Base-by-base conservation (phyloP, 2,888 invertebrate species). In the Tachina lurida region DNA sequence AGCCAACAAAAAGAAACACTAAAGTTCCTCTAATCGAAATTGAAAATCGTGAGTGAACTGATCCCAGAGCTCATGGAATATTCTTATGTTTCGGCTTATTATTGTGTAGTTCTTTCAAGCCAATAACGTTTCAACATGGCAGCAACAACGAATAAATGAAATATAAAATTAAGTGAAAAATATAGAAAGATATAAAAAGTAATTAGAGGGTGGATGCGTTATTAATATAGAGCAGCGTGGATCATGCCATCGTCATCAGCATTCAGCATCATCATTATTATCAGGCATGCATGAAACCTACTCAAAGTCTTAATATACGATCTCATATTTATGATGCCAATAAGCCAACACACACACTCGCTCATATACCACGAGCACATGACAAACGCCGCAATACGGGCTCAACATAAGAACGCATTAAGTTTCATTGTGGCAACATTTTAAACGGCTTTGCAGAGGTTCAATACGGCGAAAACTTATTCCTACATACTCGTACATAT, bases 131-230 rank as follows among this genome's bases (percentile, higher is more conserved):
- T 71, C 7, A 7, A n/a, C 39, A 19, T 19, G 58, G 54, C 56
- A 45, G 1, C 43, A 58, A 19, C 39, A 43, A 31, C 54, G n/a
- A 45, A 41, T 15, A 70, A 67, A 56, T 63, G 12, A 15, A 65
- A 60, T 7, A 54, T 15, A 47, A 47, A 78, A 60, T 45, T 43
- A 60, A 70, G 22, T 15, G 71, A 76, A 71, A 74, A 54, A 75
- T 56, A 58, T 75, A 70, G 19, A 54, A 68, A 70, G 15, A 41
- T 70, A 56, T 52, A 86, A 88, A 91, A 90, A 89, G 91, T 91
- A 92, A 92, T 92, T 92, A 92, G 92, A 91, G 91, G 92, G 92
- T 92, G 92, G 91, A 91, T 92, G 92, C 92, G 91, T 92, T 92
- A 91, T 91, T 91, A 91, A 91, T 92, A 91, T 91, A 89, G 90